These are phyloP conservation scores for Jaculus jaculus DNA, from an alignment of 2,113 vertebrate genomes.

Conservation along the genomic window DNA sequence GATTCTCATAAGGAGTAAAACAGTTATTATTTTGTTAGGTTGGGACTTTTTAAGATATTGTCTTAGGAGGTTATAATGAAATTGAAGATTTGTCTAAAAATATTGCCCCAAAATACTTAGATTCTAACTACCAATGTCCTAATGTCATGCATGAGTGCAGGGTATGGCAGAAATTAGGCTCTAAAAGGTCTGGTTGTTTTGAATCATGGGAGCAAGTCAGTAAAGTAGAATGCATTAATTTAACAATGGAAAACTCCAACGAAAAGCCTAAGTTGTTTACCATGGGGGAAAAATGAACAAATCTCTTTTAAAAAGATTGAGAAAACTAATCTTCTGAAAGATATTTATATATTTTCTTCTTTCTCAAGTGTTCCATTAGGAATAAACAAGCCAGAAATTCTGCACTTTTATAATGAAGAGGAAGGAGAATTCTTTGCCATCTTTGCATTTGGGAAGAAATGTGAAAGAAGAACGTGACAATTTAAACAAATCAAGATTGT, in stretches of 20 bases:
- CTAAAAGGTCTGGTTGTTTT: slow-evolving; percentile 54
- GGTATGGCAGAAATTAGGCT: slow-evolving; percentile 64
- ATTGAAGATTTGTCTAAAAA: neutral
- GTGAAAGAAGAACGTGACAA: slow-evolving; percentile 77
- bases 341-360: slow-evolving; percentile 71
- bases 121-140: slow-evolving; percentile 28
- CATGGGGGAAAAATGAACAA: slow-evolving; percentile 55
- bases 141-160: slow-evolving; percentile 17
- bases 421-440: slow-evolving; percentile 71
- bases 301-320: slow-evolving; percentile 72
- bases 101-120: slow-evolving; percentile 39
- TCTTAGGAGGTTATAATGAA: neutral
- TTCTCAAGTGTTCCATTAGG: slow-evolving; percentile 76
- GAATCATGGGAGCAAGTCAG: slow-evolving; percentile 66
- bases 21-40: slow-evolving; percentile 45
- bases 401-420: slow-evolving; percentile 72
- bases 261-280: slow-evolving; percentile 61
- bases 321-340: slow-evolving; percentile 77
- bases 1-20: slow-evolving; percentile 33
- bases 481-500: slow-evolving; percentile 82
- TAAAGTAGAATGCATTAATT: slow-evolving; percentile 70
- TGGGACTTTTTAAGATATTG: slow-evolving; percentile 24
- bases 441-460: slow-evolving; percentile 78
- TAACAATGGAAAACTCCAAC: slow-evolving; percentile 66
- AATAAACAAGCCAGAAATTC: slow-evolving; percentile 70